Evolutionary conservation across 1,140 invertebrate genomes (phyloP), one percentile per base, ranked within the genome.

Genomic region (Scaptomyza pallida): DNA sequence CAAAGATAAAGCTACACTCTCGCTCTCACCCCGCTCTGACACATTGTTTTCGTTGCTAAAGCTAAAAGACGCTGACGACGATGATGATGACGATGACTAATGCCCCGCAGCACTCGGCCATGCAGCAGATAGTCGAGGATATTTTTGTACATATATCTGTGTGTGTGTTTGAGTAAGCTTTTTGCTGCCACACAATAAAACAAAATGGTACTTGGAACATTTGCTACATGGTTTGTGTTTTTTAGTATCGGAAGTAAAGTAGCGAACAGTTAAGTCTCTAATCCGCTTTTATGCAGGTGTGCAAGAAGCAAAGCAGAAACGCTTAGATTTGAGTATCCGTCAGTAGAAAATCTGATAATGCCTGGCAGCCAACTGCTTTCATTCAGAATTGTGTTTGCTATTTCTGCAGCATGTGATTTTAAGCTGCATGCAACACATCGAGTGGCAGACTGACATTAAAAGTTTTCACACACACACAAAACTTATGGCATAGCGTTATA

Each of bases 41-140:
- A 30, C 37, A 35, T 19, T 65, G 33, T 35, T 12, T 35, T 12
- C 12, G 33, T 48, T 35, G 54, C 33, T 35, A 37, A 15, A 30
- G 2, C 21, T 1, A 5, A 9, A 30, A 40, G 44, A 59, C 21
- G 40, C 50, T 59, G 63, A 61, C 30, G 16, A 40, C 8, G 26
- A 19, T 9, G 26, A 33, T 19, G 37, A 48, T 13, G 55, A 61
- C 12, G 55, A 61, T 68, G 64, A 68, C 56, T 68, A 68, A 68
- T 68, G 37, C 56, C 40, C 16, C 26, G n/a, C 8, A 15, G 15
- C n/a, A n/a, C 56, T 54, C n/a, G 13, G 30, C 15, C 23, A 43
- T 55, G 30, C 19, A 13, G 15, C n/a, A 35, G 63, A 67, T 59
- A 50, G 63, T 47, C 15, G 19, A 43, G 44, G 21, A 48, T 60